Evolutionary conservation across 2,888 invertebrate genomes (phyloP), one percentile per base, ranked within the genome.

Genomic region (Poecilus cupreus): DNA sequence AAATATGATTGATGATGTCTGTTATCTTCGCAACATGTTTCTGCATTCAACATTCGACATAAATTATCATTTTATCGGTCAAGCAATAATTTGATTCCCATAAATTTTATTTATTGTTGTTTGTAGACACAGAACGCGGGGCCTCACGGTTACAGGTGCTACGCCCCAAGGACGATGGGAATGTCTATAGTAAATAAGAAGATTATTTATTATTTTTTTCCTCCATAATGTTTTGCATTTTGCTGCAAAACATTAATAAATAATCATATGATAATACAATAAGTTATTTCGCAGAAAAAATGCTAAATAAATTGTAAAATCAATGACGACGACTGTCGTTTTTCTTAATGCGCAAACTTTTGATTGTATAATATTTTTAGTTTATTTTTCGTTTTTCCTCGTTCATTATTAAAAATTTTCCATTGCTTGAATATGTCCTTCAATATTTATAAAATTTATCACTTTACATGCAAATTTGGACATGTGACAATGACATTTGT

Each of bases 401-500:
- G 51, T 1, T 3, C 26, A 54, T 49, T 24, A 18, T 32, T 54
- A 57, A 76, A 76, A 76, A 76, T 76, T 76, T 76, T 76, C 76
- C 76, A 76, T 20, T 37, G 39, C 37, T 39, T 16, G 39, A 16
- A 49, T 39, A 16, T 70, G 76, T 51, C 76, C 76, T 76, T 76
- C 76, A 54, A 20, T 76, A 49, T 76, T 54, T 75, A 76, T 37
- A 70, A 39, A 54, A 76, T 76, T 76, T 54, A 76, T 76, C 22
- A 32, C 57, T 26, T 32, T 37, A 18, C 32, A 51, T 76, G 76
- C 54, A 76, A 76, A 76, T 76, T 54, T 76, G 37, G 37, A 76
- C 57, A 54, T 37, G n/a, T 76, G 76, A 76, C 76, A 76, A 76
- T 76, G 76, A 76, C 76, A 76, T 76, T 76, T 76, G 32, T 54